Percentiles rank a stretch among this genome's conserved stretches.
phyloP scores from a whole-genome alignment of 1,140 invertebrate species.

The Drosophila pectinifera region DNA sequence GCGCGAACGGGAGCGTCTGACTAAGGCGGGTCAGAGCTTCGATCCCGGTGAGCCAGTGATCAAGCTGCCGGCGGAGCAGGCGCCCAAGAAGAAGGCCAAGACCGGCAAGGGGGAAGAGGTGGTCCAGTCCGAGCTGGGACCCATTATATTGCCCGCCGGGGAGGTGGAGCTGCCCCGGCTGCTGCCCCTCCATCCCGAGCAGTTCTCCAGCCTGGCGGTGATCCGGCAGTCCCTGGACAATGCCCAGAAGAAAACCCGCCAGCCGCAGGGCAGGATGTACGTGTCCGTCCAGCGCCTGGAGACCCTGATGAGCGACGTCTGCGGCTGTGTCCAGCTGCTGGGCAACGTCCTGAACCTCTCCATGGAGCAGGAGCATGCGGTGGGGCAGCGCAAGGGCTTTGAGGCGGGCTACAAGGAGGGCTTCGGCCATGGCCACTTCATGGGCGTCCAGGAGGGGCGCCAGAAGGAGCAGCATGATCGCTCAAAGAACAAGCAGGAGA shows the following conservation, averaged over 20 bases:
- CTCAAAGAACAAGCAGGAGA: background rate
- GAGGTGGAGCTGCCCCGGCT: constrained; percentile 31
- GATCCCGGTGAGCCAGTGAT: constrained; percentile 1
- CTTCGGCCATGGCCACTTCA: constrained; percentile 63
- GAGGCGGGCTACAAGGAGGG: constrained; percentile 63
- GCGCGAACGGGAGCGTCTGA: constrained; percentile 40
- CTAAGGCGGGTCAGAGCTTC: constrained; percentile 19
- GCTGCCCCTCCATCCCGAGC: constrained; percentile 54
- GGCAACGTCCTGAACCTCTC: constrained; percentile 63
- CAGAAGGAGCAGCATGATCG: constrained; percentile 11
- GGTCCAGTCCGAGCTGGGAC: constrained; percentile 25
- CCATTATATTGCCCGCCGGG: constrained; percentile 41
- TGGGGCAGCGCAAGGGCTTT: constrained; percentile 61
- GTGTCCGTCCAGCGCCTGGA: constrained; percentile 44
- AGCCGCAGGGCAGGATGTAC: constrained; percentile 24
- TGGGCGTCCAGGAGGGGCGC: constrained; percentile 62
- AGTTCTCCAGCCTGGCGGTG: constrained; percentile 46
- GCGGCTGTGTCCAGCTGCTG: constrained; percentile 45
- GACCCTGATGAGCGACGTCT: constrained; percentile 34
- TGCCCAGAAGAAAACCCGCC: constrained; percentile 15
- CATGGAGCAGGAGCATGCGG: constrained; percentile 68
- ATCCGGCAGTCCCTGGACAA: constrained; percentile 45
- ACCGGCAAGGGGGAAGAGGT: background rate
- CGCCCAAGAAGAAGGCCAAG: background rate
- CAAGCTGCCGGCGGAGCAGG: constrained; percentile 1